Percentiles rank a stretch among this genome's conserved stretches.
These are phyloP conservation scores for Campopleginae sp. DNA, from an alignment of 2,888 invertebrate species.

Conservation along the genomic window DNA sequence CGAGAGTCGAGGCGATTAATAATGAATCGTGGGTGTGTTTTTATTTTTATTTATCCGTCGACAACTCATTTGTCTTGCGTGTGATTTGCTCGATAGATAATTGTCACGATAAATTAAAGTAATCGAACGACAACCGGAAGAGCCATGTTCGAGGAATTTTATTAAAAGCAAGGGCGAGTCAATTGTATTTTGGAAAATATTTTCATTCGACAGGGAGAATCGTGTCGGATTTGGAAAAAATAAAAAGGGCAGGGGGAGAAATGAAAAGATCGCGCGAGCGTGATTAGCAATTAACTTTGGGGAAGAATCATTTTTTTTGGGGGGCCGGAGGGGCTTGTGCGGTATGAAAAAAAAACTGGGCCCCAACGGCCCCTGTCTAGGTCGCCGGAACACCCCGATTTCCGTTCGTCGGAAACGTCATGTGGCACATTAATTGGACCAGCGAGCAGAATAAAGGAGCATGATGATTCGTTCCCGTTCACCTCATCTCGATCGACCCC, in stretches of 20 bases:
- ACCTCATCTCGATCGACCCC: conserved; percentile 65
- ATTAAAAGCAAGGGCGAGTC: neutral
- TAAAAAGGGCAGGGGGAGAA: conserved; percentile 1
- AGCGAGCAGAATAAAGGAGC: conserved; percentile 77
- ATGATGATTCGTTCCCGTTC: conserved; percentile 73
- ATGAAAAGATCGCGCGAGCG: conserved; percentile 58
- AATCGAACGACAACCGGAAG: neutral
- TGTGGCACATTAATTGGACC: conserved; percentile 82
- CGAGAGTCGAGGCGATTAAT: neutral
- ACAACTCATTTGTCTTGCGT: neutral
- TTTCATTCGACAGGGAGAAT: neutral
- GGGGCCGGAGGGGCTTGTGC: conserved; percentile 30
- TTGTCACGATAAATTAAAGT: neutral
- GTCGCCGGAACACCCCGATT: conserved; percentile 72
- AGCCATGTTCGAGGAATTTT: neutral
- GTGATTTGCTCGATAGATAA: neutral
- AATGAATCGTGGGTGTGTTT: neutral
- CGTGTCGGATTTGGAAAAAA: conserved; percentile 17
- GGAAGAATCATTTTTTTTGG: conserved; percentile 47
- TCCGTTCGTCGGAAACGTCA: conserved; percentile 81
- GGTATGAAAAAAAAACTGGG: conserved; percentile 48
- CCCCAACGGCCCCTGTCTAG: conserved; percentile 42
- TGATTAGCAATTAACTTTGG: conserved; percentile 78
- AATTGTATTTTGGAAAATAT: neutral
- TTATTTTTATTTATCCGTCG: neutral